phyloP scores from a whole-genome alignment of 2,797 vertebrate genomes.

The Diplodus sargus region DNA sequence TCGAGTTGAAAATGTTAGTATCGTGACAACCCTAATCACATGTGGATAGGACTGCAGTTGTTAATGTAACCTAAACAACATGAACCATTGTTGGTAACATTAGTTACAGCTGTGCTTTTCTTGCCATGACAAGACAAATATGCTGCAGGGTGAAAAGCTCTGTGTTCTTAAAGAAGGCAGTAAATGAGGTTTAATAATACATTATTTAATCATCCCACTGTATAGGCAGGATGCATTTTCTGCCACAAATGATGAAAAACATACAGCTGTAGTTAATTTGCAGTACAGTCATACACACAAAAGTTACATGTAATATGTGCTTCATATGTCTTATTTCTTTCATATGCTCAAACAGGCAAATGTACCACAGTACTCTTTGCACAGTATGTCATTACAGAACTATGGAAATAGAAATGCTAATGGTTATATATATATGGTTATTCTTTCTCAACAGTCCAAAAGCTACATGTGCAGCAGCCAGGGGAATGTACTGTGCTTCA shows the following conservation, averaged over 20 bases:
- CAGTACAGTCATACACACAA: neutral
- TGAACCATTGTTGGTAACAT: neutral
- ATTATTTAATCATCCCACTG: slow-evolving; percentile 7
- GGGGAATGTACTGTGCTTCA: slow-evolving; percentile 90
- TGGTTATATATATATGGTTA: neutral
- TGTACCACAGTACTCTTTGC: neutral
- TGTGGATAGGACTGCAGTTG: neutral
- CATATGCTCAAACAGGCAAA: neutral
- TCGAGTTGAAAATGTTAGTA: too few species aligned
- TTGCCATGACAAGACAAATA: neutral
- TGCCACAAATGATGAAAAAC: neutral
- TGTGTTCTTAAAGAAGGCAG: slow-evolving; percentile 1
- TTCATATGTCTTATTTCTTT: neutral
- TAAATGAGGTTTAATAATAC: neutral
- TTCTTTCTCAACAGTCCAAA: slow-evolving; percentile 86
- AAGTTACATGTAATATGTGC: neutral
- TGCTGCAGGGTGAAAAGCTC: neutral
- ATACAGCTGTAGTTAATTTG: neutral
- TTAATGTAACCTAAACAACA: neutral
- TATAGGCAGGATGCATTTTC: neutral
- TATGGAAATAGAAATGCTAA: slow-evolving; percentile 21
- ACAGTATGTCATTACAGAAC: neutral
- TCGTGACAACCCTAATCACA: too few species aligned
- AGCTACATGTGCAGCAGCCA: slow-evolving; percentile 93
- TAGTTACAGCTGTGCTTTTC: neutral